Evolutionary conservation across 2,797 vertebrate species (phyloP), one percentile per base, ranked within the genome.

Genomic region (Basileuterus tristriatus): DNA sequence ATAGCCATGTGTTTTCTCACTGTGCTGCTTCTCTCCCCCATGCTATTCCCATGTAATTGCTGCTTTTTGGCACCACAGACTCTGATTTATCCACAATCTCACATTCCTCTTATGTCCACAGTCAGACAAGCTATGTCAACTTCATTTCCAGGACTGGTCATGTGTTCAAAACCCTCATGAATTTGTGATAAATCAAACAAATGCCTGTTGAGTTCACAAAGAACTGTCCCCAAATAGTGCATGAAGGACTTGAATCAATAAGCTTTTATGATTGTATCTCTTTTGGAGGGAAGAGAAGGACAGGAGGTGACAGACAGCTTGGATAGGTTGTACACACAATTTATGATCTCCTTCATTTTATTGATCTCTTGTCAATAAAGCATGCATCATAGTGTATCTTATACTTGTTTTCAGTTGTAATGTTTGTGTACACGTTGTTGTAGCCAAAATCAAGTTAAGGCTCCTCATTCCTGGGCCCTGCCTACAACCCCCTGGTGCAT

Each of bases 131-230:
- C 49, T 77, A 9, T 71, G 37, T 68, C 90, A 44, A 10, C 79
- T 87, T 93, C 21, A 44, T 68, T 82, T 56, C 43, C 1, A 1
- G 50, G 22, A n/a, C 78, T 9, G 16, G 30, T 72, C 69, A 11
- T 32, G 32, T 37, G 12, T 77, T 85, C 64, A 90, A 69, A 20
- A 49, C 58, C 27, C 59, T 76, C 60, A 15, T 63, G 62, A 71
- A 67, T 92, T 62, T 85, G 83, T 47, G 75, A 77, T 90, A 84
- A 84, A 84, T 90, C 34, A 72, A 44, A 71, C 65, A 93, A 56
- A 64, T 58, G 27, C 26, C 58, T 78, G 30, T 39, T 77, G 69
- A 55, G n/a, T 87, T 90, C 32, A n/a, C 77, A 50, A 86, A 52
- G 52, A 83, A 11, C 24, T 70, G 32, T 63, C 20, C 39, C 70